Conservation (phyloP, 2,797 vertebrate genomes). For the Fundulus diaphanus region DNA sequence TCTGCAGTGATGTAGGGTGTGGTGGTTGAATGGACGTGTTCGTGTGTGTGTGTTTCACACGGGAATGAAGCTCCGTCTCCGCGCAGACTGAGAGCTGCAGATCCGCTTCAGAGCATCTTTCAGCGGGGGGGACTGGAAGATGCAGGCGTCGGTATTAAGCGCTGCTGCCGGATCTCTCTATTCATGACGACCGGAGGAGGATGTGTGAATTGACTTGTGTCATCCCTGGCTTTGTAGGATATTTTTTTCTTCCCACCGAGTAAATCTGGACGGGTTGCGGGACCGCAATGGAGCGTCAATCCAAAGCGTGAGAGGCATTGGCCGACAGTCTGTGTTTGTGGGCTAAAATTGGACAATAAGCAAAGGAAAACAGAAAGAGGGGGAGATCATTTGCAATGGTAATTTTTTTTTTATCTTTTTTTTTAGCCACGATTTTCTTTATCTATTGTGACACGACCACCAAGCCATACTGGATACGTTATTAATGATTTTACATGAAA, state of each 20-base stretch:
- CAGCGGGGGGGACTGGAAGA: constrained; percentile 43
- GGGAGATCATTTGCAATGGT: constrained; percentile 7
- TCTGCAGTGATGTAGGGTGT: constrained; percentile 81
- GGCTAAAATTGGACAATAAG: constrained; percentile 53
- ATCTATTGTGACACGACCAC: constrained; percentile 18
- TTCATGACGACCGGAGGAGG: constrained; percentile 29
- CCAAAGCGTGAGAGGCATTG: constrained; percentile 55
- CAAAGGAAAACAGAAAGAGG: constrained; percentile 29
- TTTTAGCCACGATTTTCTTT: constrained; percentile 7
- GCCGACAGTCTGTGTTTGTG: constrained; percentile 35
- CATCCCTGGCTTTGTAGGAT: constrained; percentile 23
- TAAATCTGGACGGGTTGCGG: constrained; percentile 41
- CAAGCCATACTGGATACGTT: constrained; percentile 40
- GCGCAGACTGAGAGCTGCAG: constrained; percentile 42
- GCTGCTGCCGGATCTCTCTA: constrained; percentile 27
- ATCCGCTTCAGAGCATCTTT: constrained; percentile 61
- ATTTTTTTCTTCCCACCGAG: constrained; percentile 9
- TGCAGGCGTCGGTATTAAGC: constrained; percentile 38
- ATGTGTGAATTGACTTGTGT: constrained; percentile 15
- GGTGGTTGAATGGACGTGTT: constrained; percentile 64
- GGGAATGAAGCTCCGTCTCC: constrained; percentile 35
- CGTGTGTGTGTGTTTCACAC: constrained; percentile 22
- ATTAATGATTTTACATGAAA: constrained; percentile 32
- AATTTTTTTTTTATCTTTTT: neutral
- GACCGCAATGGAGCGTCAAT: constrained; percentile 66